Conservation (phyloP, 2,797 vertebrate species). For the Lagodon rhomboides region DNA sequence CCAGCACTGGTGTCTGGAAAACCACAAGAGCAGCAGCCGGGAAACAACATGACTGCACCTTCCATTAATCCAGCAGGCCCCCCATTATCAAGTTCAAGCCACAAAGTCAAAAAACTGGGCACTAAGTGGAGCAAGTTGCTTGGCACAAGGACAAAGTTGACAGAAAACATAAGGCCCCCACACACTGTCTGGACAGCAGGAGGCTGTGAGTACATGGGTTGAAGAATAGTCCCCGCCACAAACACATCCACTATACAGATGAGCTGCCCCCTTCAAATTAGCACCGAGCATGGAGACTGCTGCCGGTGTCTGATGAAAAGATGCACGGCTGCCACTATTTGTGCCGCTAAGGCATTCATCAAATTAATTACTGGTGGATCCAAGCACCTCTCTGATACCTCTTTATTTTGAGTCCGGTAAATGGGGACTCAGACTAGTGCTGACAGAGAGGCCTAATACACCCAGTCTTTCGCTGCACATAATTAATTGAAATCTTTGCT, state of each 20-base stretch:
- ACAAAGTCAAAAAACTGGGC: conserved; percentile 87
- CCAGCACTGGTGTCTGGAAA: conserved; percentile 44
- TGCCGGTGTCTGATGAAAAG: conserved; percentile 89
- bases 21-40: conserved; percentile 42
- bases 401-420: conserved; percentile 98
- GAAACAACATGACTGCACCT: conserved; percentile 48
- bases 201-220: conserved; percentile 75
- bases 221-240: conserved; percentile 87
- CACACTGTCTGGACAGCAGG: conserved; percentile 79
- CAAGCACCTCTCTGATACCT: conserved; percentile 96
- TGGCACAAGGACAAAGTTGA: conserved; percentile 89
- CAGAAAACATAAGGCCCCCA: conserved; percentile 84
- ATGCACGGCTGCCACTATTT: conserved; percentile 89
- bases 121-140: conserved; percentile 85
- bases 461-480: conserved; percentile 90
- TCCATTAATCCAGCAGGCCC: conserved; percentile 78
- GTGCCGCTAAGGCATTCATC: conserved; percentile 94
- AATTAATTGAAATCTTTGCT: conserved; percentile 99
- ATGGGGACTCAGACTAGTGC: conserved; percentile 95
- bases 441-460: conserved; percentile 94
- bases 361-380: conserved; percentile 96
- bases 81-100: conserved; percentile 83
- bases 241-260: conserved; percentile 90
- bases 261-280: conserved; percentile 90
- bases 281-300: conserved; percentile 84